phyloP scores from a whole-genome alignment of 2,888 invertebrate genomes.

The Mystacides longicornis region DNA sequence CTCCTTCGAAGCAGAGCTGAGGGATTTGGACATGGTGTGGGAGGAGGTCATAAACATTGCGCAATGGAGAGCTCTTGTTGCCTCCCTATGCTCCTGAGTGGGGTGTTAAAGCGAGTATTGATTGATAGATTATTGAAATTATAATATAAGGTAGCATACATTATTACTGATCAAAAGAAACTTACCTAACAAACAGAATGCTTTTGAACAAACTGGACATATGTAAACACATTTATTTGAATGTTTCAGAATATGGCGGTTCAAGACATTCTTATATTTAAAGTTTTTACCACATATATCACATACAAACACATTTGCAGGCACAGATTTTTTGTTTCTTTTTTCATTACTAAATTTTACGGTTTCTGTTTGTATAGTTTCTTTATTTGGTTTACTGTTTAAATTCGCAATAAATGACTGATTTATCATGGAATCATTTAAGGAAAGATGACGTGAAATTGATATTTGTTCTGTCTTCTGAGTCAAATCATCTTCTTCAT shows the following conservation, averaged over 20 bases:
- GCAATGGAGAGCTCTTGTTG: too few relatives aligned
- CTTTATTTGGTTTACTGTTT: background rate
- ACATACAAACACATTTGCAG: slow-evolving; percentile 5
- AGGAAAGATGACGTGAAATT: too few relatives aligned
- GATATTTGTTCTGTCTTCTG: background rate
- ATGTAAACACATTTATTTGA: background rate
- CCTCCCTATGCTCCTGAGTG: too few relatives aligned
- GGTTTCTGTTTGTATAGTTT: background rate
- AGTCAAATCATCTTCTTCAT: too few relatives aligned
- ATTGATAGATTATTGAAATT: too few relatives aligned
- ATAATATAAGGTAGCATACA: too few relatives aligned
- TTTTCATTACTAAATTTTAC: background rate
- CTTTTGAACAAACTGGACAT: slow-evolving; percentile 6
- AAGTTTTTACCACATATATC: slow-evolving; percentile 11
- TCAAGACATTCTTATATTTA: slow-evolving; percentile 2
- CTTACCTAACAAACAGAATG: slow-evolving; percentile 7
- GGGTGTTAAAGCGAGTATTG: too few relatives aligned
- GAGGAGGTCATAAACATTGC: too few relatives aligned
- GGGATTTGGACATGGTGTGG: too few relatives aligned
- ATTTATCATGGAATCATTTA: too few relatives aligned
- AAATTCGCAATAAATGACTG: too few relatives aligned
- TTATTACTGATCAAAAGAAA: background rate
- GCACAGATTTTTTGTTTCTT: background rate
- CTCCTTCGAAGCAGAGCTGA: too few relatives aligned
- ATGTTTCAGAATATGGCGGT: slow-evolving; percentile 7